Evolutionary conservation across 1,140 invertebrate species (phyloP).

Genomic region (Kradibia gibbosae): DNA sequence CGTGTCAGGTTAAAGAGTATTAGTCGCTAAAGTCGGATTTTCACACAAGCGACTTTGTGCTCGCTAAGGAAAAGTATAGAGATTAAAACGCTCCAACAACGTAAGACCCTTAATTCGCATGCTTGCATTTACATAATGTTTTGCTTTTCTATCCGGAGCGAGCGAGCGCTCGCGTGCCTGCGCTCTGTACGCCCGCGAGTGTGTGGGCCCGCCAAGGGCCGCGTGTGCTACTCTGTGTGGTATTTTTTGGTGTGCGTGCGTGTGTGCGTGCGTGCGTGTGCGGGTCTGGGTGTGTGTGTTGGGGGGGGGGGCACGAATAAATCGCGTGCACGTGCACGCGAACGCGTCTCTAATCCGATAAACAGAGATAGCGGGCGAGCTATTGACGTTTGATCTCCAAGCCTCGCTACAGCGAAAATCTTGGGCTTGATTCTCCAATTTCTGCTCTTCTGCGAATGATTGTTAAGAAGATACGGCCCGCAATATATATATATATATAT

Average conservation of each 20-base stretch:
- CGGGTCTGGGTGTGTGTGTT: not conserved
- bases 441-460: too few relatives aligned
- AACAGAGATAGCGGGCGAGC: too few relatives aligned
- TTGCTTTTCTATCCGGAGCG: not conserved
- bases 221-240: too few relatives aligned
- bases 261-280: not conserved
- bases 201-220: too few relatives aligned
- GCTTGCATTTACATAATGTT: not conserved
- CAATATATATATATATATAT: too few relatives aligned
- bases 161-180: not conserved
- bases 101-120: slow-evolving; percentile 39
- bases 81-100: slow-evolving; percentile 42
- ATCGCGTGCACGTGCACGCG: not conserved
- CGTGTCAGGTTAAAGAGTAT: not conserved
- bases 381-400: too few relatives aligned
- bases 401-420: too few relatives aligned
- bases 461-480: too few relatives aligned
- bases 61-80: slow-evolving; percentile 43
- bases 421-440: too few relatives aligned
- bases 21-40: slow-evolving; percentile 36
- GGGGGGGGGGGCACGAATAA: too few relatives aligned
- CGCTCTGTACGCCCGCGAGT: too few relatives aligned
- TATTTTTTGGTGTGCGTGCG: not conserved
- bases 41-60: slow-evolving; percentile 46
- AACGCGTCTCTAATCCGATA: too few relatives aligned